These are phyloP conservation scores for Philopedon plagiatum DNA, from an alignment of 2,888 invertebrate species.

Conservation along the genomic window DNA sequence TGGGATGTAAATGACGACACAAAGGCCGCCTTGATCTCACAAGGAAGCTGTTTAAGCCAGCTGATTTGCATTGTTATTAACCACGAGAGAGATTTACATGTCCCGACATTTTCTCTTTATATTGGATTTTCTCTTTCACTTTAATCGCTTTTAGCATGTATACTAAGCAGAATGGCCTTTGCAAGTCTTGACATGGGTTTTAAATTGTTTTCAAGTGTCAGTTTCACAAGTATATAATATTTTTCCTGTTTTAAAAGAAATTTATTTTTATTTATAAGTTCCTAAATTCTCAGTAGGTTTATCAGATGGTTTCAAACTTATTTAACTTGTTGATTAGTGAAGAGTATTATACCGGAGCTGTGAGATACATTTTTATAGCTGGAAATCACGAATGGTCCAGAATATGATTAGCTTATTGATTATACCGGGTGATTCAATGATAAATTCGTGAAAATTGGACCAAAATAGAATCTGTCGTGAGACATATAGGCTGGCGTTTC, in stretches of 20 bases:
- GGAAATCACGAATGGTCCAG: no score
- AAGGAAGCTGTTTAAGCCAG: conserved; percentile 59
- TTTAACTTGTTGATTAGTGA: no score
- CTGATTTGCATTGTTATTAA: conserved; percentile 68
- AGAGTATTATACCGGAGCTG: no score
- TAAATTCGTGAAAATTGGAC: no score
- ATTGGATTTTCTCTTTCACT: conserved; percentile 28
- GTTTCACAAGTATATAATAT: background rate
- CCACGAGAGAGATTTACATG: conserved; percentile 61
- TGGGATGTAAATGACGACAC: conserved; percentile 36
- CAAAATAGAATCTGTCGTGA: no score
- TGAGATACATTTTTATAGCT: no score
- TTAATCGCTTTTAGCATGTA: conserved; percentile 17
- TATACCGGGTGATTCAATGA: no score
- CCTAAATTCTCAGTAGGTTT: no score
- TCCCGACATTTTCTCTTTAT: conserved; percentile 37
- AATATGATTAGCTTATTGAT: no score
- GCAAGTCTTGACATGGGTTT: background rate
- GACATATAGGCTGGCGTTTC: no score
- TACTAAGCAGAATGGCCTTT: conserved; percentile 2
- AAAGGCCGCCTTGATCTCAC: conserved; percentile 53
- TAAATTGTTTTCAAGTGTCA: background rate
- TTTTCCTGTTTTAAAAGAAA: background rate
- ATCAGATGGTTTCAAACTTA: no score
- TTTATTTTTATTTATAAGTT: no score